A percentile compares a stretch with the other conserved stretches of the same genome.
Conservation (phyloP, 2,113 vertebrate genomes). For the Chaetops frenatus region DNA sequence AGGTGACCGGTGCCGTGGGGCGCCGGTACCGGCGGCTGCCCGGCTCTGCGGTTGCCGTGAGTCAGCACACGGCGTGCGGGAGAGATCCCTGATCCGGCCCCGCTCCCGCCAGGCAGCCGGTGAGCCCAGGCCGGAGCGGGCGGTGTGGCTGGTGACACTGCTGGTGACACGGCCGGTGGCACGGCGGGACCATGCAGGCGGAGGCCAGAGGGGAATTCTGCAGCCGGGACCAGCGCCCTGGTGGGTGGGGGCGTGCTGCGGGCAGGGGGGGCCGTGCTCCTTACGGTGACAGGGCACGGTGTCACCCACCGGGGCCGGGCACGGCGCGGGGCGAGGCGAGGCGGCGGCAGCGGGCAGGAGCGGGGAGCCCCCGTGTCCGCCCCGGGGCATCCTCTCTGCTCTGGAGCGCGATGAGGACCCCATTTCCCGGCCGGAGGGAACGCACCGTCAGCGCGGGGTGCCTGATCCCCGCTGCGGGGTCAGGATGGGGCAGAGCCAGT, state of each 20-base stretch:
- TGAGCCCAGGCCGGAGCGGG: background rate
- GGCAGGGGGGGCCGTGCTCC: background rate
- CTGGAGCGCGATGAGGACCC: accelerated
- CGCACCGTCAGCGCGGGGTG: accelerated
- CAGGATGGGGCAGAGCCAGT: accelerated
- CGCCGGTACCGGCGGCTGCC: background rate
- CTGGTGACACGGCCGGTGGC: background rate
- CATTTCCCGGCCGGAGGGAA: accelerated
- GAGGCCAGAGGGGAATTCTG: constrained; percentile 17
- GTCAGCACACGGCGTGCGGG: background rate
- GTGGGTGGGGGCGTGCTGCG: background rate
- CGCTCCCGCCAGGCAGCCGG: background rate
- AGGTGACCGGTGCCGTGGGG: background rate
- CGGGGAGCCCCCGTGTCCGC: background rate
- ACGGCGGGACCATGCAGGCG: background rate
- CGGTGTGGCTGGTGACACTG: background rate
- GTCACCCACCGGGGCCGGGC: background rate
- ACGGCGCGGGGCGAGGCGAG: accelerated
- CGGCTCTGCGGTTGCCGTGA: constrained; percentile 19
- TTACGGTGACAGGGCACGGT: accelerated
- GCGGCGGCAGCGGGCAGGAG: background rate
- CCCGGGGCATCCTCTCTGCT: accelerated
- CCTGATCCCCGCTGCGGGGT: background rate
- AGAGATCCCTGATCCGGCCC: background rate
- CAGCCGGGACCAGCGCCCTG: background rate